These are phyloP conservation scores for Chelmon rostratus DNA, from an alignment of 2,797 vertebrate genomes.

Conservation along the genomic window DNA sequence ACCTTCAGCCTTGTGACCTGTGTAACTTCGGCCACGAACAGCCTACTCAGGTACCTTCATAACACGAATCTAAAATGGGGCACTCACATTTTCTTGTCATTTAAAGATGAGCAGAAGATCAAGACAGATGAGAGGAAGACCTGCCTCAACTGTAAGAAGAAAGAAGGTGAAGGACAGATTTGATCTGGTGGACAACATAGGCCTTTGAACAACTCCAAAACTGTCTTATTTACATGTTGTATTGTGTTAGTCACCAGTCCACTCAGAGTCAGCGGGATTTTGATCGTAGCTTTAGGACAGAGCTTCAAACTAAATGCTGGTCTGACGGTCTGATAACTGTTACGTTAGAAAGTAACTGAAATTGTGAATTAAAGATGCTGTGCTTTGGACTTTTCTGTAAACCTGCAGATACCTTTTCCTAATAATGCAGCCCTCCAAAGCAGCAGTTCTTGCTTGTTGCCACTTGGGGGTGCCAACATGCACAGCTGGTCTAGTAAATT, in stretches of 20 bases:
- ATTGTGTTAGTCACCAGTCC: not conserved
- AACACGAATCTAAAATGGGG: not conserved
- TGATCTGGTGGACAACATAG: not conserved
- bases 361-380: not conserved
- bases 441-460: not conserved
- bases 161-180: not conserved
- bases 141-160: not conserved
- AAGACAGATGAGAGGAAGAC: not conserved
- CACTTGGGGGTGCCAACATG: not conserved
- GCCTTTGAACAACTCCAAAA: constrained; percentile 9
- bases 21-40: constrained; percentile 9
- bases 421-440: not conserved
- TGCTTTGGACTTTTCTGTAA: not conserved
- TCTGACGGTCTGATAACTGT: not conserved
- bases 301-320: not conserved
- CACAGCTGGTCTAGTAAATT: not conserved
- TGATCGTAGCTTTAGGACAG: too few relatives aligned
- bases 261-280: not conserved
- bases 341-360: not conserved
- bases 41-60: constrained; percentile 23
- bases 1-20: constrained; percentile 9
- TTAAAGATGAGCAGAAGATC: not conserved
- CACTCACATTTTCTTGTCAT: not conserved
- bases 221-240: constrained; percentile 6
- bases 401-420: not conserved